Evolutionary conservation across 2,113 vertebrate genomes (phyloP).

Genomic region (Otolemur garnettii): DNA sequence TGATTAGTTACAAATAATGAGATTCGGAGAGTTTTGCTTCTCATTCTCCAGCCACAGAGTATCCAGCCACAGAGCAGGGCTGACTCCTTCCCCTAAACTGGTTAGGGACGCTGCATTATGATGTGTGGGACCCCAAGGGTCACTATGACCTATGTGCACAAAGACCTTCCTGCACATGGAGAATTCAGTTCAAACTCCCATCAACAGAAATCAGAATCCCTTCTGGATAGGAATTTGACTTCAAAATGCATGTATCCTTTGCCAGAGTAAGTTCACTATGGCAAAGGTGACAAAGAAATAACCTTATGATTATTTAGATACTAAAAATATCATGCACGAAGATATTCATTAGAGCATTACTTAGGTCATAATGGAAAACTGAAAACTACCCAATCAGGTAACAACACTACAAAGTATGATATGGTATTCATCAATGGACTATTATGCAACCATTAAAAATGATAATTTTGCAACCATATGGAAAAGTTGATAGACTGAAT

Average conservation of each 20-base stretch:
- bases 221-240: background rate
- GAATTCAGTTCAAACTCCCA: background rate
- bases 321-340: background rate
- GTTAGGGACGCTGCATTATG: background rate
- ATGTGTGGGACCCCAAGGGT: too few species aligned
- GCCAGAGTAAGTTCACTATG: background rate
- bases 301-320: background rate
- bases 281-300: background rate
- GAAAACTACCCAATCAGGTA: background rate
- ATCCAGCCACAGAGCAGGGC: background rate
- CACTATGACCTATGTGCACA: background rate
- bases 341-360: background rate
- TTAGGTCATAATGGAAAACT: background rate
- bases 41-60: background rate
- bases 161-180: background rate
- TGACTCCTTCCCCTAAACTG: background rate
- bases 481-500: background rate
- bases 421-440: background rate
- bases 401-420: background rate
- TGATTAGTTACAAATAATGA: background rate
- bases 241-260: background rate
- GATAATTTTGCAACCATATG: background rate
- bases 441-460: constrained; percentile 4
- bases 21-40: background rate
- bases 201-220: background rate